These are phyloP conservation scores for Ecliptopera silaceata DNA, from an alignment of 2,888 invertebrate genomes.

Conservation along the genomic window DNA sequence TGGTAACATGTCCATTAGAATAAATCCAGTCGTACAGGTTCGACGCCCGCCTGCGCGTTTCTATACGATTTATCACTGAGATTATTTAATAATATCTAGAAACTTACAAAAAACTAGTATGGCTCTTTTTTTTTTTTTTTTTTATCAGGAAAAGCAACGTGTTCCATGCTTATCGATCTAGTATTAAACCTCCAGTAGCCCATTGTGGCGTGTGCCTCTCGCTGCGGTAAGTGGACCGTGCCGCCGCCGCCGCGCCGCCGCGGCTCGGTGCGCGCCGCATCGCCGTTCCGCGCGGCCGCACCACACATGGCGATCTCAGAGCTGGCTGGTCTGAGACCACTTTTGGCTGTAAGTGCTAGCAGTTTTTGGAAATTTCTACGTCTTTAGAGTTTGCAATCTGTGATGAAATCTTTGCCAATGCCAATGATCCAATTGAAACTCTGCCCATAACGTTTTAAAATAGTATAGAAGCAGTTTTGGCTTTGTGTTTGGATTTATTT, in stretches of 20 bases:
- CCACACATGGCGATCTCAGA: slow-evolving; percentile 7
- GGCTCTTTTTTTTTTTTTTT: too few relatives aligned
- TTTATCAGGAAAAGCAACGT: not conserved
- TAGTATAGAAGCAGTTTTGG: too few relatives aligned
- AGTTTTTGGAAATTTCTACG: not conserved
- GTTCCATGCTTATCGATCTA: not conserved
- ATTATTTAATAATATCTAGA: not conserved
- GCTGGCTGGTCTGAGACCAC: slow-evolving; percentile 6
- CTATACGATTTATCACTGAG: slow-evolving; percentile 7
- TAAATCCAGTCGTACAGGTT: slow-evolving; percentile 12
- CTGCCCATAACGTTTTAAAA: too few relatives aligned
- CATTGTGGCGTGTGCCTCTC: slow-evolving; percentile 27
- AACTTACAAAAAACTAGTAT: too few relatives aligned
- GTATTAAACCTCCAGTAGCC: slow-evolving; percentile 20
- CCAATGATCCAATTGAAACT: not conserved
- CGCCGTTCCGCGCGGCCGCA: slow-evolving; percentile 9
- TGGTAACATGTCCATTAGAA: slow-evolving; percentile 2
- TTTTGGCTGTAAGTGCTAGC: not conserved
- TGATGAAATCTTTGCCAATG: too few relatives aligned
- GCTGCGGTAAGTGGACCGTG: slow-evolving; percentile 16
- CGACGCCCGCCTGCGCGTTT: slow-evolving; percentile 12
- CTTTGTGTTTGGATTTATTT: too few relatives aligned
- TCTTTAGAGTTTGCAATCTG: not conserved
- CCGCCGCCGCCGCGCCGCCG: slow-evolving; percentile 10
- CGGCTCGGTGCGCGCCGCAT: slow-evolving; percentile 13